Evolutionary conservation across 2,797 vertebrate genomes (phyloP).

Genomic region (Simalia tracyae): DNA sequence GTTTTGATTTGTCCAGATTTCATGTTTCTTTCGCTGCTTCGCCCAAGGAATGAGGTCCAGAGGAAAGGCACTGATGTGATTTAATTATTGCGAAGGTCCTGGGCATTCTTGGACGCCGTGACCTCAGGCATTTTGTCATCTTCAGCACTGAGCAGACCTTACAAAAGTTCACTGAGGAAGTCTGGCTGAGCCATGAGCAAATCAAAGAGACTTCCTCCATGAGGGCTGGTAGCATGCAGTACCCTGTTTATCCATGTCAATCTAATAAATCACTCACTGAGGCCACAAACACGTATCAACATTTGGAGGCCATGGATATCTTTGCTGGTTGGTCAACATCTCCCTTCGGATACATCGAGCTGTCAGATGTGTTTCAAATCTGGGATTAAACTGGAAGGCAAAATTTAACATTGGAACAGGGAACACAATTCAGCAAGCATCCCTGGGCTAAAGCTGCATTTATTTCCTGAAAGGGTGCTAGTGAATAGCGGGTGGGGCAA

Average conservation of each 20-base stretch:
- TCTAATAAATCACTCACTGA: background rate
- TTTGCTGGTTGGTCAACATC: background rate
- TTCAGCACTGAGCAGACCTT: background rate
- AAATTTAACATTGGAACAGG: background rate
- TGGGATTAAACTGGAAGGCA: background rate
- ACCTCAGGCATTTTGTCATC: background rate
- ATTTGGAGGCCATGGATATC: background rate
- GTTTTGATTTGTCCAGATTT: slow-evolving; percentile 46
- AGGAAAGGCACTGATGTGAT: slow-evolving; percentile 33
- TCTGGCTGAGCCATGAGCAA: background rate
- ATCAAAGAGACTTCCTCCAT: background rate
- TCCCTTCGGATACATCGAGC: background rate
- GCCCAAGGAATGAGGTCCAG: background rate
- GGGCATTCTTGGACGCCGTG: background rate
- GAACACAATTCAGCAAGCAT: too few species aligned
- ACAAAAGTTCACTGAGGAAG: background rate
- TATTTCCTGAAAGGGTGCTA: too few species aligned
- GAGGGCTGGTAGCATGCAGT: background rate
- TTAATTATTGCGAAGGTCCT: slow-evolving; percentile 42
- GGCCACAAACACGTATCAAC: background rate
- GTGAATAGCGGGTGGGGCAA: too few species aligned
- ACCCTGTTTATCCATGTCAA: too few species aligned
- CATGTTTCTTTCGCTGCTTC: slow-evolving; percentile 5
- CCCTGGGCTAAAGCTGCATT: too few species aligned
- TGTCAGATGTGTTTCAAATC: background rate